phyloP scores from a whole-genome alignment of 2,113 vertebrate genomes.

The Capricornis sumatraensis region DNA sequence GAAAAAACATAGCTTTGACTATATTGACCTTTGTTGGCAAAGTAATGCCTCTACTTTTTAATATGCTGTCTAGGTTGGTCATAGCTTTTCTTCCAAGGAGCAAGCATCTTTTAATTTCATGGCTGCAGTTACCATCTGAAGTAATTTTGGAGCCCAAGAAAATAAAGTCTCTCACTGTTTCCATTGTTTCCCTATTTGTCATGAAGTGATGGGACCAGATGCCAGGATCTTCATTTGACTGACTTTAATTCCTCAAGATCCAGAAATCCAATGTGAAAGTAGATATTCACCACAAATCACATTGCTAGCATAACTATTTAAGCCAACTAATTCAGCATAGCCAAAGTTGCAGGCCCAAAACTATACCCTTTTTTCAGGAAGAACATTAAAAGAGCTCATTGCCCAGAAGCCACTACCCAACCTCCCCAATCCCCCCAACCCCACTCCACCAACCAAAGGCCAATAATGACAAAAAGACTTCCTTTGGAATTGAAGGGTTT shows the following conservation, averaged over 20 bases:
- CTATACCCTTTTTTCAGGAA: background rate
- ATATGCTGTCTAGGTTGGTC: background rate
- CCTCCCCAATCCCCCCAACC: rapidly evolving
- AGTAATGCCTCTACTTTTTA: background rate
- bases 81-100: background rate
- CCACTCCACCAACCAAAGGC: background rate
- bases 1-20: background rate
- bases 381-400: background rate
- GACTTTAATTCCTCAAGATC: background rate
- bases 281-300: background rate
- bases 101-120: background rate
- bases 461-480: background rate
- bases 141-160: background rate
- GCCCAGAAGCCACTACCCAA: background rate
- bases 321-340: background rate
- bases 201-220: background rate
- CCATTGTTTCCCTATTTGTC: background rate
- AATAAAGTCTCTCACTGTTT: background rate
- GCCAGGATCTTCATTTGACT: background rate
- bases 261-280: background rate
- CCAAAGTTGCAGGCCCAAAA: background rate
- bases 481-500: background rate
- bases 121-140: background rate
- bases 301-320: background rate
- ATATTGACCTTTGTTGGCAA: background rate